These are phyloP conservation scores for Sphenopsis melanotis DNA, from an alignment of 2,797 vertebrate species.

Conservation along the genomic window DNA sequence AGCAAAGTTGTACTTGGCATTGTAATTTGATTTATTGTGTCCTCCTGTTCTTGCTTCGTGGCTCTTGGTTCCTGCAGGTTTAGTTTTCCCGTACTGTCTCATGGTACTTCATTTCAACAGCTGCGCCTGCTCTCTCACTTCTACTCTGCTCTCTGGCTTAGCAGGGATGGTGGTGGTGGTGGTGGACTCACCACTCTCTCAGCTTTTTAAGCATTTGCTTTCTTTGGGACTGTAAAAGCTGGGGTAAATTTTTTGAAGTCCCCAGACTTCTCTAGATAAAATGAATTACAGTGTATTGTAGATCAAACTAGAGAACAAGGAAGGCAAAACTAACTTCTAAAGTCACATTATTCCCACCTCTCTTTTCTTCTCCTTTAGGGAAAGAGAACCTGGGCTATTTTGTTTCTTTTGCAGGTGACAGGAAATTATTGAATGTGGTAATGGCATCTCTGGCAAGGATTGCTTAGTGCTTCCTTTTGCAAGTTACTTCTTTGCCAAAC, in stretches of 20 bases:
- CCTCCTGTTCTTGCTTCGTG: background rate
- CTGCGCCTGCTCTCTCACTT: background rate
- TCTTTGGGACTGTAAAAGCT: background rate
- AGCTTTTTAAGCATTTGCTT: background rate
- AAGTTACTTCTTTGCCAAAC: background rate
- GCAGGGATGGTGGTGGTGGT: background rate
- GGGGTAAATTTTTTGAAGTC: background rate
- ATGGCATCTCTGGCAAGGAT: background rate
- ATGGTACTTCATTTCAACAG: background rate
- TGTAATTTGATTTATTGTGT: background rate
- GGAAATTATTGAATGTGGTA: background rate
- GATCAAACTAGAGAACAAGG: background rate
- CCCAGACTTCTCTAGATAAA: background rate
- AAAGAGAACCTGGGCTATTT: background rate
- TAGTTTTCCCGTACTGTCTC: background rate
- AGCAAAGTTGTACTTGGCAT: background rate
- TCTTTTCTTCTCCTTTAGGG: background rate
- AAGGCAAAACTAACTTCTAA: background rate
- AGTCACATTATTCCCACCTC: background rate
- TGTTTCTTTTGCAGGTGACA: background rate
- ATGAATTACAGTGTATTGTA: background rate
- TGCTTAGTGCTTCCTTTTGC: background rate
- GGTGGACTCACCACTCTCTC: background rate
- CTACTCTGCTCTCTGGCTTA: background rate
- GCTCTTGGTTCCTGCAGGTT: background rate